phyloP scores from a whole-genome alignment of 2,113 vertebrate species.

The Tiliqua scincoides region DNA sequence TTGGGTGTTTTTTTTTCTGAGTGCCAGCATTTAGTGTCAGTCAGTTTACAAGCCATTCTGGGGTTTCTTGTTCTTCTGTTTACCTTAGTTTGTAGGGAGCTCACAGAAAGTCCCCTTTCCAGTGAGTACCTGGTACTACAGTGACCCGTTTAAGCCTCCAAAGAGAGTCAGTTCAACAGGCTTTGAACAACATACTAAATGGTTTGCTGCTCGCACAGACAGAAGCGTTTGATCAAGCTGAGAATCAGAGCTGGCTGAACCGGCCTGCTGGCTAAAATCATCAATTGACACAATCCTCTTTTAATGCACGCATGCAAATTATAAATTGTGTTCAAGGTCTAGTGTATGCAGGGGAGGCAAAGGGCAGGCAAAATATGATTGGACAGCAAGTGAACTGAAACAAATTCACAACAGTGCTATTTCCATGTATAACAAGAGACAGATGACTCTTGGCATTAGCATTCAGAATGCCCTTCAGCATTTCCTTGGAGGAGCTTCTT shows the following conservation, averaged over 20 bases:
- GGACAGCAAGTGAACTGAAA: constrained; percentile 7
- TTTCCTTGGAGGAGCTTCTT: not conserved
- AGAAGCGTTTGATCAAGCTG: constrained; percentile 1
- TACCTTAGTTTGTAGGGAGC: not conserved
- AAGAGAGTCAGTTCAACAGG: constrained; percentile 20
- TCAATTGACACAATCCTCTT: not conserved
- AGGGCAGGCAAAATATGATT: not conserved
- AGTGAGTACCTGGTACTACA: not conserved
- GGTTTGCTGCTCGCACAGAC: not conserved
- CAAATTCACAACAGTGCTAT: not conserved
- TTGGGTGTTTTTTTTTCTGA: not conserved
- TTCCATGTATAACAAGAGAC: constrained; percentile 11
- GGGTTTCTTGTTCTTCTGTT: constrained; percentile 8
- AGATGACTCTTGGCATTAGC: not conserved
- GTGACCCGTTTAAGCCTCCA: constrained; percentile 6
- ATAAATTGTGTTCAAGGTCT: not conserved
- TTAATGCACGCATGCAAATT: not conserved
- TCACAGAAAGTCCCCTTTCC: not conserved
- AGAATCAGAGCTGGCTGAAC: constrained; percentile 8
- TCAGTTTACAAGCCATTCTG: not conserved
- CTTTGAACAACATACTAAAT: constrained; percentile 12
- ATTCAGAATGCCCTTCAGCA: fast-evolving
- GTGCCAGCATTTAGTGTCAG: not conserved
- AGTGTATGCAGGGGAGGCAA: constrained; percentile 23
- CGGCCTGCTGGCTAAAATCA: not conserved